Percentiles rank a stretch among this genome's conserved stretches.
phyloP scores from a whole-genome alignment of 2,888 invertebrate genomes.

The Pachymerium ferrugineum region DNA sequence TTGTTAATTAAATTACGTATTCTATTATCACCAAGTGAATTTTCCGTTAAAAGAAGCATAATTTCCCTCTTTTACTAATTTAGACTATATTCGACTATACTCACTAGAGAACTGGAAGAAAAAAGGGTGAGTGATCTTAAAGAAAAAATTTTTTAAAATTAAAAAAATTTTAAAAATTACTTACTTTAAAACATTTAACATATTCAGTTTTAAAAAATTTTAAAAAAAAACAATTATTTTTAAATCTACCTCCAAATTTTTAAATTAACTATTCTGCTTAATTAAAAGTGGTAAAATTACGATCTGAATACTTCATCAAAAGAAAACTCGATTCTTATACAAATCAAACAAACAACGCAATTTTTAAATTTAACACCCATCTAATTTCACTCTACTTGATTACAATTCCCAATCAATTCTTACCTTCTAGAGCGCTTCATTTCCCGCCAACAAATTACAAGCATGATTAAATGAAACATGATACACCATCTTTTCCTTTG shows the following conservation, averaged over 20 bases:
- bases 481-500: background rate
- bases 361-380: too few species aligned
- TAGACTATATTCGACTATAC: background rate
- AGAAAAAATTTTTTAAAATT: too few species aligned
- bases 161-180: too few species aligned
- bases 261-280: too few species aligned
- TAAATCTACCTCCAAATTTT: too few species aligned
- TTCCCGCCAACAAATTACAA: background rate
- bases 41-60: background rate
- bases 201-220: too few species aligned
- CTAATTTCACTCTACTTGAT: conserved; percentile 1
- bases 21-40: conserved; percentile 1
- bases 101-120: background rate
- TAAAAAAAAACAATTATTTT: too few species aligned
- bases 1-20: conserved; percentile 18
- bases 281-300: too few species aligned
- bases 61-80: background rate
- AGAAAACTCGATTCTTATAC: too few species aligned
- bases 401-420: background rate
- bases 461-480: background rate
- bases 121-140: too few species aligned
- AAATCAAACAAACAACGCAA: background rate
- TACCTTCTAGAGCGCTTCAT: background rate
- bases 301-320: too few species aligned
- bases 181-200: too few species aligned